Percentiles rank a stretch among this genome's conserved stretches.
Evolutionary conservation across 2,888 invertebrate genomes (phyloP).

Genomic region (Nycteola revayana): DNA sequence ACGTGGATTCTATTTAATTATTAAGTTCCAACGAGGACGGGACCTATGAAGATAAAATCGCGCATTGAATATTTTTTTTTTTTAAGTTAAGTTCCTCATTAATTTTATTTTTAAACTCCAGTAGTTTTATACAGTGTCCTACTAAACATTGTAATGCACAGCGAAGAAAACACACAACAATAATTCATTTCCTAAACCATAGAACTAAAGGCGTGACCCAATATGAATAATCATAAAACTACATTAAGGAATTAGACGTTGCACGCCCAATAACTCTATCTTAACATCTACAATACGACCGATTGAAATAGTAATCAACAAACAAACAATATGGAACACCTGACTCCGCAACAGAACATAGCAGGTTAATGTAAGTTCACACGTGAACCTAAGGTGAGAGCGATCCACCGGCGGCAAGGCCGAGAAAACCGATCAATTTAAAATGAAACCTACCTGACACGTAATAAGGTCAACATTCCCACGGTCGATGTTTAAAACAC

Average conservation of each 20-base stretch:
- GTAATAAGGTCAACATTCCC: constrained; percentile 70
- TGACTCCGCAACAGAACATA: constrained; percentile 61
- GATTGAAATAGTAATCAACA: constrained; percentile 63
- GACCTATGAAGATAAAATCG: too few species aligned
- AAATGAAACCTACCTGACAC: constrained; percentile 54
- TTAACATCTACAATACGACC: constrained; percentile 54
- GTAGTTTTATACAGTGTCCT: too few species aligned
- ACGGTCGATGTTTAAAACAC: constrained; percentile 58
- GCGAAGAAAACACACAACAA: constrained; percentile 3
- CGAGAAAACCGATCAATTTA: constrained; percentile 58
- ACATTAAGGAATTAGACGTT: constrained; percentile 67
- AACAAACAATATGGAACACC: constrained; percentile 52
- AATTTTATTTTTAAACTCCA: too few species aligned
- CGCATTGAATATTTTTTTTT: too few species aligned
- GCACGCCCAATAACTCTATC: constrained; percentile 68
- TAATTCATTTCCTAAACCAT: constrained; percentile 7
- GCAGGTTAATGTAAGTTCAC: constrained; percentile 79
- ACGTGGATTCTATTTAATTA: too few species aligned
- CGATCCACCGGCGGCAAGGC: constrained; percentile 78
- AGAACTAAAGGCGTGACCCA: constrained; percentile 66
- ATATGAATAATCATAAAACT: constrained; percentile 64
- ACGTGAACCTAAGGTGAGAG: constrained; percentile 80
- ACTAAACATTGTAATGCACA: too few species aligned
- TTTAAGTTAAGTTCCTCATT: too few species aligned
- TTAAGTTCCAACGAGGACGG: too few species aligned